Conservation (phyloP, 2,113 vertebrate genomes). For the Laterallus jamaicensis region DNA sequence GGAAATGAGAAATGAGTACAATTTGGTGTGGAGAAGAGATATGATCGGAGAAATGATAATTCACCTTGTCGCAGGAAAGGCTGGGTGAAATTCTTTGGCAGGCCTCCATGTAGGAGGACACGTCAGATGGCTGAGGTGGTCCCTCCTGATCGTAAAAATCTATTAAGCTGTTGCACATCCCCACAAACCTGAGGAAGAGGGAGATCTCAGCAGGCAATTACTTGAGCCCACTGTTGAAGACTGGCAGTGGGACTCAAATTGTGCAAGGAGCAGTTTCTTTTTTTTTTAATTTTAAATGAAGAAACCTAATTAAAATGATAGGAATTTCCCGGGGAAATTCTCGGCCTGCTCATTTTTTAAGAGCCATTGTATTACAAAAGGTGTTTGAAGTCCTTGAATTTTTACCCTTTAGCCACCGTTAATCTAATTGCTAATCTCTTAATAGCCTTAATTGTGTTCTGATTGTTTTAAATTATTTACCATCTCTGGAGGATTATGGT, state of each 20-base stretch:
- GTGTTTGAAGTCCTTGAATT: constrained; percentile 63
- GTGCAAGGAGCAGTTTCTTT: not conserved
- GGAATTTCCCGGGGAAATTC: constrained; percentile 46
- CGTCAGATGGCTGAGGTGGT: not conserved
- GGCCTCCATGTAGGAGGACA: not conserved
- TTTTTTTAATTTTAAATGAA: constrained; percentile 26
- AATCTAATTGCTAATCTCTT: constrained; percentile 66
- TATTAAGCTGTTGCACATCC: not conserved
- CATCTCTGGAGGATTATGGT: constrained; percentile 7
- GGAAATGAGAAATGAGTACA: not conserved
- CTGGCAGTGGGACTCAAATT: not conserved
- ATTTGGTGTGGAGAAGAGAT: not conserved
- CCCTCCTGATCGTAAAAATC: not conserved
- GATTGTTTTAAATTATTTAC: constrained; percentile 46
- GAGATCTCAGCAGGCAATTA: constrained; percentile 14
- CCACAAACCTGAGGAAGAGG: not conserved
- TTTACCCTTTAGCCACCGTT: constrained; percentile 56
- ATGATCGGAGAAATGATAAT: not conserved
- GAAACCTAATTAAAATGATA: constrained; percentile 54
- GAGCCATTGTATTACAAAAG: constrained; percentile 38
- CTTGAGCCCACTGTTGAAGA: constrained; percentile 1
- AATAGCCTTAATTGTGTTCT: constrained; percentile 57
- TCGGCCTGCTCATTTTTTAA: constrained; percentile 36
- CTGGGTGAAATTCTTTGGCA: not conserved
- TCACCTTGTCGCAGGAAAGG: not conserved